Evolutionary conservation across 1,140 invertebrate genomes (phyloP).

Genomic region (Bombus soroeensis): DNA sequence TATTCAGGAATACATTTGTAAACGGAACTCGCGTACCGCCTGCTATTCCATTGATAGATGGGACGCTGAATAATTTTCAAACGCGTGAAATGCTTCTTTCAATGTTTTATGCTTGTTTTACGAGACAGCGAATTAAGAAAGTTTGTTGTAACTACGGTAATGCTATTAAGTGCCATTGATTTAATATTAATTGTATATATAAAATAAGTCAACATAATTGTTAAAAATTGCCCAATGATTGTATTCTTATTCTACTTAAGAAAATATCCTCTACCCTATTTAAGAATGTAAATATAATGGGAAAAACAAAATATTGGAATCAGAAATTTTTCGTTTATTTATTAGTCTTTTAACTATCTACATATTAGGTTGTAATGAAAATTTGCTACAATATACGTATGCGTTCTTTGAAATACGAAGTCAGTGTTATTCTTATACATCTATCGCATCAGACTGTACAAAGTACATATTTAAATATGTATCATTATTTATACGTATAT

Average conservation of each 20-base stretch:
- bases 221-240: too few relatives aligned
- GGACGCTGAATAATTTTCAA: neutral
- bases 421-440: neutral
- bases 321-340: neutral
- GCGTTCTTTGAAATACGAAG: neutral
- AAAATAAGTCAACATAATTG: too few relatives aligned
- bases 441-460: neutral
- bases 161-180: neutral
- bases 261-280: too few relatives aligned
- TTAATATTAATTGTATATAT: neutral
- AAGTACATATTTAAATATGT: neutral
- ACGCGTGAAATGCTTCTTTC: neutral
- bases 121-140: neutral
- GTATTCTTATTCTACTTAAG: too few relatives aligned
- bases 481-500: neutral
- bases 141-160: too few relatives aligned
- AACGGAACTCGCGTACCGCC: neutral
- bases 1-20: neutral
- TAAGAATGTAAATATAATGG: neutral
- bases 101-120: neutral
- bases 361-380: neutral
- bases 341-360: neutral
- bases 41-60: conserved; percentile 13
- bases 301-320: neutral
- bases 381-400: neutral